A percentile compares a stretch with the other conserved stretches of the same genome.
phyloP scores from a whole-genome alignment of 1,140 invertebrate species.

The Geopemphigus sp. region DNA sequence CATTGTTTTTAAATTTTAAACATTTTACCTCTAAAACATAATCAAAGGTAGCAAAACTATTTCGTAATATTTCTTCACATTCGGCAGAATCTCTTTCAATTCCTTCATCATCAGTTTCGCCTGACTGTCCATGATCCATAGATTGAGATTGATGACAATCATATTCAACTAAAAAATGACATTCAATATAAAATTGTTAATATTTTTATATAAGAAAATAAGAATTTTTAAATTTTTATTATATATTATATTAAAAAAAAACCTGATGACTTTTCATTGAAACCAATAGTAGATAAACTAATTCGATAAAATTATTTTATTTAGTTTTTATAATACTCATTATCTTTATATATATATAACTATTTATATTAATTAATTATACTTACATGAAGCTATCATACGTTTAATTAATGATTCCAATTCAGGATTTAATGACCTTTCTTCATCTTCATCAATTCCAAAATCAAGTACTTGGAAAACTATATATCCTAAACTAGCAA shows the following conservation, averaged over 20 bases:
- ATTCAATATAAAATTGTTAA: no score
- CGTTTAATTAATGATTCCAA: constrained; percentile 79
- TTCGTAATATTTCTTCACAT: constrained; percentile 59
- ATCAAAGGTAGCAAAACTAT: constrained; percentile 47
- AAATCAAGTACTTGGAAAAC: constrained; percentile 87
- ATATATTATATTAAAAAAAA: no score
- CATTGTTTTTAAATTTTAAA: background rate
- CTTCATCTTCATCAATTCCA: constrained; percentile 77
- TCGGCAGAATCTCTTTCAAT: constrained; percentile 85
- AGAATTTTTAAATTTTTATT: no score
- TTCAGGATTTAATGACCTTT: constrained; percentile 77
- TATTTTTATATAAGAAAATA: no score
- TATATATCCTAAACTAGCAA: constrained; percentile 75
- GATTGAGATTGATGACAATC: constrained; percentile 41
- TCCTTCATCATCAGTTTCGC: constrained; percentile 82
- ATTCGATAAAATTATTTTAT: no score
- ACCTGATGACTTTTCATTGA: no score
- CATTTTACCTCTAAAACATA: constrained; percentile 48
- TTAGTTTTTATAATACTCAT: background rate
- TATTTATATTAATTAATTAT: no score
- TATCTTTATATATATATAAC: background rate
- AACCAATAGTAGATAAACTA: no score
- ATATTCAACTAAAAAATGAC: constrained; percentile 28
- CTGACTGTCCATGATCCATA: constrained; percentile 45
- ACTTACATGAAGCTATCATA: constrained; percentile 70